Percentiles rank a stretch among this genome's conserved stretches.
These are phyloP conservation scores for Spinus pinus DNA, from an alignment of 2,797 vertebrate genomes.

Conservation along the genomic window DNA sequence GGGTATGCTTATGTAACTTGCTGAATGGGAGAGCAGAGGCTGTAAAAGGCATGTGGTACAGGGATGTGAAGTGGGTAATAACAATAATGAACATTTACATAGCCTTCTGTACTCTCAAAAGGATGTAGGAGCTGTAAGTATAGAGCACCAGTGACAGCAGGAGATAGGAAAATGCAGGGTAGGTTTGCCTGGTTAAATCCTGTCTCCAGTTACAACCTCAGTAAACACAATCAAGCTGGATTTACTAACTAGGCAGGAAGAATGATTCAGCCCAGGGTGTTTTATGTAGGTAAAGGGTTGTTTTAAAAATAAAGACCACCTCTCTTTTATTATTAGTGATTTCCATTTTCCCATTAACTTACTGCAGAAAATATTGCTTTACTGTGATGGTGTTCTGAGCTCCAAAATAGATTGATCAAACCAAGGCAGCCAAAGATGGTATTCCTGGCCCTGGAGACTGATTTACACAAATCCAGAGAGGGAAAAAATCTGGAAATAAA, in stretches of 20 bases:
- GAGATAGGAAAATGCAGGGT: not conserved
- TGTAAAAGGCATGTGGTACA: not conserved
- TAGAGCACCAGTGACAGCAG: not conserved
- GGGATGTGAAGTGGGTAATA: conserved; percentile 25
- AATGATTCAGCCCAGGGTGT: not conserved
- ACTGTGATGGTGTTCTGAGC: not conserved
- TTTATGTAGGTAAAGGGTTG: not conserved
- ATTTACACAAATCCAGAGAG: conserved; percentile 8
- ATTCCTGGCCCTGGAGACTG: conserved; percentile 3
- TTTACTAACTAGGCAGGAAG: not conserved
- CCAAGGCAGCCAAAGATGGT: not conserved
- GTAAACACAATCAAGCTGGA: not conserved
- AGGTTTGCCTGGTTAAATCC: not conserved
- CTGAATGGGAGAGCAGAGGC: not conserved
- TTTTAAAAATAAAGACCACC: conserved; percentile 12
- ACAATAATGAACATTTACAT: conserved; percentile 14
- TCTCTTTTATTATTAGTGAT: conserved; percentile 13
- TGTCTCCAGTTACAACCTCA: not conserved
- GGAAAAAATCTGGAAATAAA: not conserved
- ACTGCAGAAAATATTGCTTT: conserved; percentile 27
- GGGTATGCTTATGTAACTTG: not conserved
- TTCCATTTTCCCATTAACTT: conserved; percentile 46
- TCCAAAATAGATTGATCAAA: not conserved
- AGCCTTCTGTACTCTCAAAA: not conserved
- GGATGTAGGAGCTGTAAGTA: not conserved